Conservation (phyloP, 2,888 invertebrate species). For the Exephanes ischioxanthus region DNA sequence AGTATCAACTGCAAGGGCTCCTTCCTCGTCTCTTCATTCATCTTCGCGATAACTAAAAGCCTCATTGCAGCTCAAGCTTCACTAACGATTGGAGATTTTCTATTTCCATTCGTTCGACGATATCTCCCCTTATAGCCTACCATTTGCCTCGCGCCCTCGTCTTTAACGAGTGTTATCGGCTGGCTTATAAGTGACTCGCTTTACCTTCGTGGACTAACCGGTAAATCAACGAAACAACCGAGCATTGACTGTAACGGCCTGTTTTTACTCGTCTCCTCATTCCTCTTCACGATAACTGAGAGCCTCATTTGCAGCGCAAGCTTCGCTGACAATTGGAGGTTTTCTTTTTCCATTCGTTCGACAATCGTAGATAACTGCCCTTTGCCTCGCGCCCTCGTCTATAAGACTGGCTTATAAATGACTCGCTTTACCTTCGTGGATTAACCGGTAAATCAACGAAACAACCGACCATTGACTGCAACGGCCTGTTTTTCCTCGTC, state of each 20-base stretch:
- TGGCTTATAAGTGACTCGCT: conserved; percentile 11
- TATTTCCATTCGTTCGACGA: background rate
- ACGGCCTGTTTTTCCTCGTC: conserved; percentile 9
- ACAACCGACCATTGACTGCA: background rate
- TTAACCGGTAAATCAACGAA: conserved; percentile 3
- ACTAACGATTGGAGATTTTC: background rate
- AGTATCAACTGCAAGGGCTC: background rate
- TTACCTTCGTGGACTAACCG: conserved; percentile 20
- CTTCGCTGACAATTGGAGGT: background rate
- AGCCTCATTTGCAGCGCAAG: background rate
- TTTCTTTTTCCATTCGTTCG: background rate
- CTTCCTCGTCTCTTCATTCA: conserved; percentile 14
- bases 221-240: background rate
- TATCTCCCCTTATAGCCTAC: background rate
- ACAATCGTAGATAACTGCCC: background rate
- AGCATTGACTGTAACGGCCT: background rate
- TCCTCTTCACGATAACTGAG: background rate
- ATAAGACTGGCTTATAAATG: background rate
- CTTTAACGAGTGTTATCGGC: background rate
- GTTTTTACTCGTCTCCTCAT: conserved; percentile 10
- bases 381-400: background rate
- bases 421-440: conserved; percentile 29
- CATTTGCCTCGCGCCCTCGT: background rate
- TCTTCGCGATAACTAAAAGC: background rate
- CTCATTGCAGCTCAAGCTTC: background rate